phyloP scores from a whole-genome alignment of 1,140 invertebrate species.

The Drosophila teissieri region DNA sequence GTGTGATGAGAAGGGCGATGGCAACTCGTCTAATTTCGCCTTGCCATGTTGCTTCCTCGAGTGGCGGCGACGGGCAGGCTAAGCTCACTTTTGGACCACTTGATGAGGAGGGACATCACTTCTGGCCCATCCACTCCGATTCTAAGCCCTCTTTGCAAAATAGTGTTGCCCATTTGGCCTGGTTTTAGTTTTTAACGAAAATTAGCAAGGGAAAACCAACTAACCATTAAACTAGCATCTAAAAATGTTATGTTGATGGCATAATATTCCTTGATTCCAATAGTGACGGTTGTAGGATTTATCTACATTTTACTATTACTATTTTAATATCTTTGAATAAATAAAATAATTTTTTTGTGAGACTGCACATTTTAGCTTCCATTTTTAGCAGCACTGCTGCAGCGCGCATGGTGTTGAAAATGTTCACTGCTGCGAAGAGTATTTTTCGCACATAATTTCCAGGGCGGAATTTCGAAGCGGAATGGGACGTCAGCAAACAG shows the following conservation, averaged over 20 bases:
- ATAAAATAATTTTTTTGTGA: too few species aligned
- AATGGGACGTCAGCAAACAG: constrained; percentile 54
- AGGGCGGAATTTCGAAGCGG: constrained; percentile 10
- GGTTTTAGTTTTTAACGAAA: neutral
- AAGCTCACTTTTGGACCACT: constrained; percentile 69
- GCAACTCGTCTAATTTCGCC: constrained; percentile 51
- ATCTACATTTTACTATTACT: too few species aligned
- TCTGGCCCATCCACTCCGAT: neutral
- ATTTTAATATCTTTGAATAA: too few species aligned
- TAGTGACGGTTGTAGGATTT: too few species aligned
- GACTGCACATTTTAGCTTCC: neutral
- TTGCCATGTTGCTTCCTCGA: constrained; percentile 40
- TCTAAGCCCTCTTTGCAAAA: constrained; percentile 1
- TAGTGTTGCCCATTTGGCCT: neutral
- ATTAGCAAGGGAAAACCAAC: neutral
- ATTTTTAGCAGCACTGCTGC: neutral
- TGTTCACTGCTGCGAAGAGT: constrained; percentile 32
- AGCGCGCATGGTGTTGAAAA: constrained; percentile 12
- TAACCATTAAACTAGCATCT: neutral
- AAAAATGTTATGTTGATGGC: too few species aligned
- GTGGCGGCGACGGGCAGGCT: constrained; percentile 32
- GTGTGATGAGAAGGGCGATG: constrained; percentile 50
- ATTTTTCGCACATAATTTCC: constrained; percentile 64
- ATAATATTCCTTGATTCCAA: too few species aligned
- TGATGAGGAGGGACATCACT: constrained; percentile 40